Evolutionary conservation across 92 coral and sea anemone species (phyloP), one percentile per base, ranked within the genome.

Genomic region (Epizoanthus scotinus): DNA sequence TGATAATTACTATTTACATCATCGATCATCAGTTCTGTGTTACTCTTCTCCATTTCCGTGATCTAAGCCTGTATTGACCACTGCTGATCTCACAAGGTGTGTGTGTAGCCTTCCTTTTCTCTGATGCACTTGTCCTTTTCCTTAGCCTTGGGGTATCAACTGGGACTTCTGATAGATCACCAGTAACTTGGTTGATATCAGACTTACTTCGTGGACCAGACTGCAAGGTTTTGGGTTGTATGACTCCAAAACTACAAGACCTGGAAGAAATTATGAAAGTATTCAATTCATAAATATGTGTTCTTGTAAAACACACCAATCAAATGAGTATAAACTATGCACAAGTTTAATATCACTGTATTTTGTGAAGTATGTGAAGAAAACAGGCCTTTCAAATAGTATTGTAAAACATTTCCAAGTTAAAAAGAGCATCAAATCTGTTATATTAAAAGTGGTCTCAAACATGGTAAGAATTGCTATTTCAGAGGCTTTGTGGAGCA

Each of bases 11-110:
- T 56, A 27, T n/a, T 29, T 28, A 18, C 31, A 29, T 71, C 19
- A 28, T 19, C 31, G 8, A 28, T 19, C 31, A 52, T 56, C 6
- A 64, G n/a, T 15, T 14, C 21, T 20, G 36, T 27, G 47, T 28
- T 26, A 28, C 49, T 56, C 52, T 73, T 19, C 65, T 20, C 20
- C 62, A 21, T 21, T 58, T 75, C 38, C 81, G 68, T 1, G 81
- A 75, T 34, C 81, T 75, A 29, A 75, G 47, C 67, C 63, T 58
- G 21, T 75, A 44, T 22, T 40, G 55, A 13, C 60, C 67, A 36
- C 40, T 9, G 47, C 12, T n/a, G 36, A 2, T 73, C 28, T 73
- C 22, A 13, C 7, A n/a, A 5, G 34, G 17, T 15, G 47, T 22
- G 40, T 60, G 52, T 10, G 52, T 60, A 20, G 17, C 38, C 18